phyloP scores from a whole-genome alignment of 2,888 invertebrate genomes.

The Serripes groenlandicus region DNA sequence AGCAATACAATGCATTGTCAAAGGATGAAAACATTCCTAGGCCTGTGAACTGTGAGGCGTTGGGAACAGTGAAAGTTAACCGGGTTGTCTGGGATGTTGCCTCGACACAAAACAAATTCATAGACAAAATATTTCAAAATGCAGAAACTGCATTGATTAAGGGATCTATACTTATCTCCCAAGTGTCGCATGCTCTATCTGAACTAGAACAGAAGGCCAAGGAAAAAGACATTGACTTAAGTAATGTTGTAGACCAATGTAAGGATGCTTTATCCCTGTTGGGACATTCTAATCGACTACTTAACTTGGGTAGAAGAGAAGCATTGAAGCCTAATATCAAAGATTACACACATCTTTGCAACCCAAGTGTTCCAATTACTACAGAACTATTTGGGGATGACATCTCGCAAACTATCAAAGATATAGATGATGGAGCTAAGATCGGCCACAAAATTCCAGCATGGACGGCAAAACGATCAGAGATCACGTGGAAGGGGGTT shows the following conservation, averaged over 20 bases:
- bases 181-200: background rate
- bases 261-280: slow-evolving; percentile 12
- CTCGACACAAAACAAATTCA: too few species aligned
- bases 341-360: slow-evolving; percentile 8
- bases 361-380: background rate
- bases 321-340: slow-evolving; percentile 1
- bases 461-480: too few species aligned
- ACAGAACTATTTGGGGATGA: slow-evolving; percentile 5
- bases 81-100: slow-evolving; percentile 8
- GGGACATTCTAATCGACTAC: slow-evolving; percentile 14
- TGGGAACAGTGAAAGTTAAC: background rate
- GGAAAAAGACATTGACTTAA: background rate
- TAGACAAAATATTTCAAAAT: slow-evolving; percentile 12
- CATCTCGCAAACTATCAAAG: too few species aligned
- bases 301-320: slow-evolving; percentile 4
- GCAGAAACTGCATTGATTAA: slow-evolving; percentile 3
- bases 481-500: too few species aligned
- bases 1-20: background rate
- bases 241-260: background rate
- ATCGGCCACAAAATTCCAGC: too few species aligned
- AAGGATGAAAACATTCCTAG: slow-evolving; percentile 12
- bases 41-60: slow-evolving; percentile 8
- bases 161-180: too few species aligned
- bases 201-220: background rate
- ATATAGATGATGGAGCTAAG: too few species aligned